Evolutionary conservation across 2,113 vertebrate species (phyloP).

Genomic region (Aix galericulata): DNA sequence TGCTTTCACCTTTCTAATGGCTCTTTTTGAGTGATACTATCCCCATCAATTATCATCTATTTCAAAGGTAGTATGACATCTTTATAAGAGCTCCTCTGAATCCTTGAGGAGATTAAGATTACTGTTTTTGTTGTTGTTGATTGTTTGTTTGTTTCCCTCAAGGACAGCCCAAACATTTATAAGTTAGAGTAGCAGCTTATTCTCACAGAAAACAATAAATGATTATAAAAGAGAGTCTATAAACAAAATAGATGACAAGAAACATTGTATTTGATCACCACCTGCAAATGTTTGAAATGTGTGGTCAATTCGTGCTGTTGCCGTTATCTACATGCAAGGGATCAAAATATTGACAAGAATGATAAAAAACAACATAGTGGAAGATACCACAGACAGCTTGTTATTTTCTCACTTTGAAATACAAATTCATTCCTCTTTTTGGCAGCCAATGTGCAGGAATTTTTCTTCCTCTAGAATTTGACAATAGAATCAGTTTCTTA

Average conservation of each 20-base stretch:
- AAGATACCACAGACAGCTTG: background rate
- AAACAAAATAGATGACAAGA: background rate
- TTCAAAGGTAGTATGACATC: background rate
- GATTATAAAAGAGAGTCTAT: background rate
- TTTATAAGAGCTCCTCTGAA: background rate
- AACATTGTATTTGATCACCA: rapidly evolving
- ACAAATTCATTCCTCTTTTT: background rate
- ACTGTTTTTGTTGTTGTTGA: background rate
- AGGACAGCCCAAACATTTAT: background rate
- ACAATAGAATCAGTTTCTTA: background rate
- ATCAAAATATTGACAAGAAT: background rate
- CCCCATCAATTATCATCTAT: background rate
- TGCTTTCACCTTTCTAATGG: background rate
- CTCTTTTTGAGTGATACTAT: background rate
- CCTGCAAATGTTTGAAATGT: background rate
- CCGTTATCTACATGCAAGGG: background rate
- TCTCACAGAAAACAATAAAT: background rate
- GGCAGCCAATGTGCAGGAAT: background rate
- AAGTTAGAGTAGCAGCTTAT: rapidly evolving
- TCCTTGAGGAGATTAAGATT: background rate
- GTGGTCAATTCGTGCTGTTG: background rate
- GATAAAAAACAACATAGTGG: background rate
- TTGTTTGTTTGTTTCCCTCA: background rate
- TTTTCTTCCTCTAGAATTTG: background rate
- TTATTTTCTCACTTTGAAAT: background rate